A percentile compares a stretch with the other conserved stretches of the same genome.
Evolutionary conservation across 2,797 vertebrate genomes (phyloP).

Genomic region (Nyctibius grandis): DNA sequence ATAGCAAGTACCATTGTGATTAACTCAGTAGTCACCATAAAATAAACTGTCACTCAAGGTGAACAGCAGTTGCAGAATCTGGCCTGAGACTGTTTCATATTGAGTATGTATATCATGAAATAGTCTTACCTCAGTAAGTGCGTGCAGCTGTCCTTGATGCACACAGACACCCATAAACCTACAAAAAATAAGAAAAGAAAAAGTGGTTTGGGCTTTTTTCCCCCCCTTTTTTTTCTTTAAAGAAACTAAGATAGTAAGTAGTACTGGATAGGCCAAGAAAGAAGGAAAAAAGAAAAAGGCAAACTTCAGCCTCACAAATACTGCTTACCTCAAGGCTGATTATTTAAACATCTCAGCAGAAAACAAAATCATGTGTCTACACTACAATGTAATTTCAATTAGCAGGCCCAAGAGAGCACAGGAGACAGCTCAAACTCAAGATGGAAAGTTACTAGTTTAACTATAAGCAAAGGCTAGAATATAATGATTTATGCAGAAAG

Average conservation of each 20-base stretch:
- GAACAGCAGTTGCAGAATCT: background rate
- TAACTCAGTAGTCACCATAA: background rate
- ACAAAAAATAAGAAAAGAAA: conserved; percentile 68
- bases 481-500: background rate
- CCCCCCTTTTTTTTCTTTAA: background rate
- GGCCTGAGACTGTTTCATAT: background rate
- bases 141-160: conserved; percentile 96
- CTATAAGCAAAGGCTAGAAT: background rate
- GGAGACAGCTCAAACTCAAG: background rate
- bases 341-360: background rate
- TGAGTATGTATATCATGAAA: background rate
- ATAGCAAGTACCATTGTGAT: background rate
- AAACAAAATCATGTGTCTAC: background rate
- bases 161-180: conserved; percentile 99
- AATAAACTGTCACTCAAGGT: background rate
- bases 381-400: background rate
- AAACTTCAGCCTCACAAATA: background rate
- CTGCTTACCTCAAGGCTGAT: background rate
- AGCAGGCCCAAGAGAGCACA: background rate
- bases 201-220: conserved; percentile 45
- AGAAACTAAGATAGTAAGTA: background rate
- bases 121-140: conserved; percentile 94
- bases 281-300: background rate
- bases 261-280: background rate
- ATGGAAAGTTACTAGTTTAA: background rate